Conservation (phyloP, 2,888 invertebrate genomes). For the Drosophila histrio region DNA sequence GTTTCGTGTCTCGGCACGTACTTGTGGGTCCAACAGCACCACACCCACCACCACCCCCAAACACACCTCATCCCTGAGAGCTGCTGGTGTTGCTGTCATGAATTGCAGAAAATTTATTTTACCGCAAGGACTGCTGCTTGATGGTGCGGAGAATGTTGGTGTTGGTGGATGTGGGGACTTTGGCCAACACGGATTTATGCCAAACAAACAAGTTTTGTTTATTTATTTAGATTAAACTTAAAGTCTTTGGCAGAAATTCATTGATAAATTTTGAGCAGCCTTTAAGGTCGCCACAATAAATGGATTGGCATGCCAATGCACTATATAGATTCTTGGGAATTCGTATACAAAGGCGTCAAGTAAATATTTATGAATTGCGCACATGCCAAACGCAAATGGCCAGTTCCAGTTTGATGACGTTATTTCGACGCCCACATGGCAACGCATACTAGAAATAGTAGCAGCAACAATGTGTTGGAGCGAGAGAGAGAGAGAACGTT, state of each 20-base stretch:
- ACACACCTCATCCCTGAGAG: constrained; percentile 27
- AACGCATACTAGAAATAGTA: constrained; percentile 6
- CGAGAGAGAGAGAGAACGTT: neutral
- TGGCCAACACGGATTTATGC: constrained; percentile 58
- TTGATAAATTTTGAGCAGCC: constrained; percentile 64
- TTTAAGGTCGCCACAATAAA: constrained; percentile 43
- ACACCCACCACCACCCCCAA: too few species aligned
- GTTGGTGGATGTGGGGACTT: constrained; percentile 4
- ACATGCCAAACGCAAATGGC: constrained; percentile 61
- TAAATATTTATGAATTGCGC: constrained; percentile 73
- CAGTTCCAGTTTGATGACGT: constrained; percentile 66
- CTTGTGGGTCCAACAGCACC: constrained; percentile 27
- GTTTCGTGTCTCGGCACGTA: constrained; percentile 73
- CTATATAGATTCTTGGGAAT: constrained; percentile 36
- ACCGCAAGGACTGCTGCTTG: constrained; percentile 65
- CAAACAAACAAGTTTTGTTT: constrained; percentile 54
- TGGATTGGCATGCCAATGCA: constrained; percentile 41
- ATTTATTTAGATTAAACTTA: constrained; percentile 61
- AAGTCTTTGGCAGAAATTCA: constrained; percentile 59
- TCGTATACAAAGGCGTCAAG: constrained; percentile 50
- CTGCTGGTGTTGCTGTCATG: constrained; percentile 61
- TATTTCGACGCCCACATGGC: constrained; percentile 36
- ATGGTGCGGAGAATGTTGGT: constrained; percentile 33
- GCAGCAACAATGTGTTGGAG: neutral
- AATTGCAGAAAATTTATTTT: constrained; percentile 73